Conservation (phyloP, 37 sponge, comb jelly and placozoan species). For the Beroe forskalii region DNA sequence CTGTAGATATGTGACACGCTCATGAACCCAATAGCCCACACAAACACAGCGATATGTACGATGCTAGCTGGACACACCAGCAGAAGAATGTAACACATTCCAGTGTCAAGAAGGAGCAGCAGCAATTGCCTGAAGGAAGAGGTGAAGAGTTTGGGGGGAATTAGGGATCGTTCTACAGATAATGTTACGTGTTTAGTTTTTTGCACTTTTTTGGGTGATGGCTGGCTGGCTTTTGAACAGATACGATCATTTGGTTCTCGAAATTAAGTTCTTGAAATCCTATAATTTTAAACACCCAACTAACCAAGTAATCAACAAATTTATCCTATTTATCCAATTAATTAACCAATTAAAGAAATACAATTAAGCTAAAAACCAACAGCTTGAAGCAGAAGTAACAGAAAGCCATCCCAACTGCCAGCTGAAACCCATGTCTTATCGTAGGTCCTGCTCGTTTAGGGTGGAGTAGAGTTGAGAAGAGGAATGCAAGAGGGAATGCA, state of each 20-base stretch:
- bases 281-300: too few relatives aligned
- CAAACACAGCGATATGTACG: conserved; percentile 59
- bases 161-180: too few relatives aligned
- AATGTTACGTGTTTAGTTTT: too few relatives aligned
- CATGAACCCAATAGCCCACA: conserved; percentile 69
- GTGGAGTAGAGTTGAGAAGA: conserved; percentile 43
- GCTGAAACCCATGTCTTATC: conserved; percentile 14
- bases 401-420: neutral
- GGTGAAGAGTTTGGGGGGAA: neutral
- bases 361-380: neutral
- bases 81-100: conserved; percentile 37
- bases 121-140: conserved; percentile 26
- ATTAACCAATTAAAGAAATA: neutral
- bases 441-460: conserved; percentile 12
- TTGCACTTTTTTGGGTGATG: too few relatives aligned
- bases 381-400: conserved; percentile 47
- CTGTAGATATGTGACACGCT: conserved; percentile 73
- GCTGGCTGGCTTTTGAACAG: too few relatives aligned
- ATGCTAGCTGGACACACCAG: neutral
- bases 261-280: too few relatives aligned
- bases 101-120: conserved; percentile 54
- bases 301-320: too few relatives aligned
- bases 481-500: conserved; percentile 38
- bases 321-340: too few relatives aligned
- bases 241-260: too few relatives aligned